These are phyloP conservation scores for Chrysodeixis includens DNA, from an alignment of 2,888 invertebrate genomes.

Conservation along the genomic window DNA sequence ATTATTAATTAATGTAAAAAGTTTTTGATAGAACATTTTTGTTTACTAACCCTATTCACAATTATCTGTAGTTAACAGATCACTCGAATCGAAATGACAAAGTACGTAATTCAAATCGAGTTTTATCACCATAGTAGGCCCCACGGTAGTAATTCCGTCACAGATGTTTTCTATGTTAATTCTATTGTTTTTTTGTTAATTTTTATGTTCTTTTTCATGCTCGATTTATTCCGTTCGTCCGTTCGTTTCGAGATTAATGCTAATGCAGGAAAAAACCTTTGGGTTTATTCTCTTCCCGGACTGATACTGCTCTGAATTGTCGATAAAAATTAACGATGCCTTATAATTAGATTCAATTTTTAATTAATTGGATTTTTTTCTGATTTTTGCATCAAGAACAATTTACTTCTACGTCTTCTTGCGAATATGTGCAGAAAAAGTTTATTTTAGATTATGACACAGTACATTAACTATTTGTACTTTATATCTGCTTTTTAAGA, in stretches of 20 bases:
- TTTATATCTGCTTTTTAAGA: no score
- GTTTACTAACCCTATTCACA: no score
- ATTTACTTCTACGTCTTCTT: no score
- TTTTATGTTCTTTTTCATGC: constrained; percentile 86
- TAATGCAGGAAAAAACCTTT: constrained; percentile 77
- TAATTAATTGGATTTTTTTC: constrained; percentile 14
- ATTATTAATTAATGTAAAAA: no score
- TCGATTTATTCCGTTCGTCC: constrained; percentile 83
- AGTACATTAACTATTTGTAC: no score
- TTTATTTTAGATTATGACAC: no score
- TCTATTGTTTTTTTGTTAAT: constrained; percentile 89
- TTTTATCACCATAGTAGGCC: constrained; percentile 63
- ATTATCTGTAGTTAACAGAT: no score
- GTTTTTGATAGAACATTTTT: no score
- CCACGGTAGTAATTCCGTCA: constrained; percentile 74
- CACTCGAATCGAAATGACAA: no score
- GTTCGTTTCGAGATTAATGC: constrained; percentile 83
- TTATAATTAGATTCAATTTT: constrained; percentile 45
- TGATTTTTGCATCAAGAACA: background rate
- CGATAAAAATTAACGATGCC: constrained; percentile 53
- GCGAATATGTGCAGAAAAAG: no score
- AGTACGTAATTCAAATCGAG: no score
- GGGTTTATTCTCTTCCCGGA: constrained; percentile 41
- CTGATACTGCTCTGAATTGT: constrained; percentile 48
- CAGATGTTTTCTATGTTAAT: constrained; percentile 89